phyloP scores from a whole-genome alignment of 2,797 vertebrate genomes.

The Buceros bicornis region DNA sequence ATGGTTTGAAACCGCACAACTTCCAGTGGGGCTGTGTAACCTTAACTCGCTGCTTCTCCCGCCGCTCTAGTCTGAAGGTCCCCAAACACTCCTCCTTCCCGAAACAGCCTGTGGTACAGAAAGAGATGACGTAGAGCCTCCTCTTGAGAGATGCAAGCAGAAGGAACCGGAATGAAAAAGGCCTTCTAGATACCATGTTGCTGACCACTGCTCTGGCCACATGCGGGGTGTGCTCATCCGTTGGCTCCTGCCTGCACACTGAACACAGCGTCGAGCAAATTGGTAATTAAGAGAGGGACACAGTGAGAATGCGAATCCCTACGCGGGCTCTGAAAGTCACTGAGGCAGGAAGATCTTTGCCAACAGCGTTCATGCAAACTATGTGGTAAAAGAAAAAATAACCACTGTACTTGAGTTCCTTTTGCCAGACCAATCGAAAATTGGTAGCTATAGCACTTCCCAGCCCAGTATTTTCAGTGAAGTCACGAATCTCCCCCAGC shows the following conservation, averaged over 20 bases:
- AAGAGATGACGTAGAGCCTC: neutral
- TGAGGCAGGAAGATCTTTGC: neutral
- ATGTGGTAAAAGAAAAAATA: neutral
- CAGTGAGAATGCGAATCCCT: neutral
- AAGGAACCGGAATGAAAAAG: neutral
- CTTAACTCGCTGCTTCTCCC: neutral
- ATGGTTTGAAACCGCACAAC: neutral
- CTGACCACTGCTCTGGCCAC: neutral
- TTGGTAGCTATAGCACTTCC: neutral
- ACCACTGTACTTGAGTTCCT: neutral
- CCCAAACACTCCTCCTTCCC: neutral
- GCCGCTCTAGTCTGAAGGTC: neutral
- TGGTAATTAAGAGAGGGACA: neutral
- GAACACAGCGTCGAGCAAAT: neutral
- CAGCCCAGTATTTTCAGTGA: neutral
- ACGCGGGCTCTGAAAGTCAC: neutral
- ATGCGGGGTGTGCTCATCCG: neutral
- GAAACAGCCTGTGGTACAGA: neutral
- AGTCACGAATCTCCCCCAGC: neutral
- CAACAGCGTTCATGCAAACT: neutral
- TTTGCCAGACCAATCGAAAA: neutral
- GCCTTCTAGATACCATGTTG: neutral
- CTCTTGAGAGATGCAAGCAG: neutral
- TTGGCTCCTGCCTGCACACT: neutral
- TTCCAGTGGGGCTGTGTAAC: neutral